A percentile compares a stretch with the other conserved stretches of the same genome.
Evolutionary conservation across 1,140 invertebrate genomes (phyloP).

Genomic region (Leptinotarsa texana): DNA sequence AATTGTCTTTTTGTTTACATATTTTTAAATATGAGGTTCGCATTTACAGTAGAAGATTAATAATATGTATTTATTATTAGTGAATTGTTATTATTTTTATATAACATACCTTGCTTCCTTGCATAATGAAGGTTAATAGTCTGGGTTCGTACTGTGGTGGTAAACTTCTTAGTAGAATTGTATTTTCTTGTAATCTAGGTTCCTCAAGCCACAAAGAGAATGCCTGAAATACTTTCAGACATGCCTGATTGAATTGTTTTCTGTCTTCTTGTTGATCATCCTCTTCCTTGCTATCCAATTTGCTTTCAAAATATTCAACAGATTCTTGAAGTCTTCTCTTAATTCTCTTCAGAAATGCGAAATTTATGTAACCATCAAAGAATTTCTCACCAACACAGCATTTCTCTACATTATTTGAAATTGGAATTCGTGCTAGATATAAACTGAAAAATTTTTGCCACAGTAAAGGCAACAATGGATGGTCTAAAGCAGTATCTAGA

Average conservation of each 20-base stretch:
- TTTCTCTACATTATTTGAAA: conserved; percentile 49
- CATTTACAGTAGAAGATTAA: too few relatives aligned
- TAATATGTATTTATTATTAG: too few relatives aligned
- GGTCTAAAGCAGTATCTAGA: conserved; percentile 70
- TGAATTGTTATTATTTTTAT: neutral
- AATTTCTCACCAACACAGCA: conserved; percentile 75
- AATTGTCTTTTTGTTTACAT: too few relatives aligned
- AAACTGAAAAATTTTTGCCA: conserved; percentile 83
- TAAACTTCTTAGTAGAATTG: conserved; percentile 71
- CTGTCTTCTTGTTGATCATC: conserved; percentile 19
- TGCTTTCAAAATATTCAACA: conserved; percentile 63
- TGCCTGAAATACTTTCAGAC: conserved; percentile 65
- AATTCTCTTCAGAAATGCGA: conserved; percentile 72
- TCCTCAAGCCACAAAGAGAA: conserved; percentile 80
- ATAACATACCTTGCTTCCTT: conserved; percentile 50
- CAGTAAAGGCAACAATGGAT: conserved; percentile 72
- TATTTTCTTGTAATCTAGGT: conserved; percentile 70
- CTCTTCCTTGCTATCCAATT: conserved; percentile 52
- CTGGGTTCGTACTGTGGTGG: conserved; percentile 72
- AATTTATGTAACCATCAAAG: conserved; percentile 74
- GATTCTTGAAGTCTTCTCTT: conserved; percentile 72
- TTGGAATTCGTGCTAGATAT: conserved; percentile 68
- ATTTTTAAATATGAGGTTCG: too few relatives aligned
- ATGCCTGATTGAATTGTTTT: conserved; percentile 21
- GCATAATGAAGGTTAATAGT: conserved; percentile 57